These are phyloP conservation scores for Cantharis nigra DNA, from an alignment of 2,888 invertebrate genomes.

Conservation along the genomic window DNA sequence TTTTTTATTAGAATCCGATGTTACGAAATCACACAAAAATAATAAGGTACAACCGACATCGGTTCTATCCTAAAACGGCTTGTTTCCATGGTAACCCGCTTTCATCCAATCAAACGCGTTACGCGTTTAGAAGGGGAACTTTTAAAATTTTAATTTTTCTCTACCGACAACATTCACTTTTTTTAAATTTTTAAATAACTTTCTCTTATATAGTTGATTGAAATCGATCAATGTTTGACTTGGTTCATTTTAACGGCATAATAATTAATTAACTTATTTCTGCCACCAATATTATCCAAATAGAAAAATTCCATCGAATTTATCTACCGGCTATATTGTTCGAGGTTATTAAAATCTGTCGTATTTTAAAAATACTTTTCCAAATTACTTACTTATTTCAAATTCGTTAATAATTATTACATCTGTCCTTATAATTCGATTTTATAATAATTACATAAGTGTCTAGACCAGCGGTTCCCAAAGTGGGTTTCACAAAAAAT, in stretches of 20 bases:
- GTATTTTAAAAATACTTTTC: too few species aligned
- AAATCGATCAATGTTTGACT: not conserved
- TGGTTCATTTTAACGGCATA: not conserved
- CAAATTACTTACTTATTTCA: too few species aligned
- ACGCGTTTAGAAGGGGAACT: not conserved
- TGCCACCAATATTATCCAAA: not conserved
- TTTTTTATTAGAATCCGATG: not conserved
- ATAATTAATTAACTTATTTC: not conserved
- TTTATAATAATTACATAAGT: too few species aligned
- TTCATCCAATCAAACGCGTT: constrained; percentile 1
- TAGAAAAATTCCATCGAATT: not conserved
- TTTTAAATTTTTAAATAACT: not conserved
- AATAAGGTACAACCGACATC: not conserved
- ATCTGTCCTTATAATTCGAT: too few species aligned
- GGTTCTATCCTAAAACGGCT: constrained; percentile 6
- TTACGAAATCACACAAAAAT: not conserved
- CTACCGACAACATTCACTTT: not conserved
- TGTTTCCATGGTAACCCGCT: constrained; percentile 6
- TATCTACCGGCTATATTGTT: not conserved
- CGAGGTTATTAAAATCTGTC: too few species aligned
- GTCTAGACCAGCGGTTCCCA: too few species aligned
- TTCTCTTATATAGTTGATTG: not conserved
- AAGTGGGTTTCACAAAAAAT: too few species aligned
- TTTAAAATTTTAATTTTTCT: not conserved
- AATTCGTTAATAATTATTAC: too few species aligned